Percentiles rank a stretch among this genome's conserved stretches.
Evolutionary conservation across 2,888 invertebrate species (phyloP).

Genomic region (Orthonychiurus folsomi): DNA sequence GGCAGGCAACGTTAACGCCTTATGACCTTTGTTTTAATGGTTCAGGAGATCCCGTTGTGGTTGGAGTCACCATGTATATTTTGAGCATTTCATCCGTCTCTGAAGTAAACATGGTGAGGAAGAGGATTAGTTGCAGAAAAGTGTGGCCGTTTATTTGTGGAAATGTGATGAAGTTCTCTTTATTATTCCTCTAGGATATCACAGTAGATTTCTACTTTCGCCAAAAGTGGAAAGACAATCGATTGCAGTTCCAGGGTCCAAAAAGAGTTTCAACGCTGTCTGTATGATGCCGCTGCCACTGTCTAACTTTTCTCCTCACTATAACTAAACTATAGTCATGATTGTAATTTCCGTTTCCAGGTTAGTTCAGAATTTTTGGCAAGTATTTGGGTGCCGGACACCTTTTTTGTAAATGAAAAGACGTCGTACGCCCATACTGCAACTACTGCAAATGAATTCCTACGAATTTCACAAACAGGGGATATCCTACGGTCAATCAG

Average conservation of each 20-base stretch:
- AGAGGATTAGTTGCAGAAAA: no score
- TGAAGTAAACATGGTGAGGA: slow-evolving; percentile 13
- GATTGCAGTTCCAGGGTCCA: slow-evolving; percentile 81
- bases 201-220: slow-evolving; percentile 98
- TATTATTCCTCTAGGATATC: slow-evolving; percentile 55
- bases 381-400: slow-evolving; percentile 96
- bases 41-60: slow-evolving; percentile 46
- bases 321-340: no score
- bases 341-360: background rate
- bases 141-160: no score
- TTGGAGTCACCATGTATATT: slow-evolving; percentile 52
- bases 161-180: background rate
- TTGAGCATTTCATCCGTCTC: slow-evolving; percentile 45
- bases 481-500: slow-evolving; percentile 92
- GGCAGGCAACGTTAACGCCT: no score
- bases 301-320: no score
- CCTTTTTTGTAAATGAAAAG: slow-evolving; percentile 99
- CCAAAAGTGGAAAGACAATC: slow-evolving; percentile 95
- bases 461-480: slow-evolving; percentile 89
- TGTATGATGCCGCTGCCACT: slow-evolving; percentile 49
- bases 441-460: slow-evolving; percentile 98
- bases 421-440: slow-evolving; percentile 99
- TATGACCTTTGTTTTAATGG: background rate
- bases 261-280: slow-evolving; percentile 81
- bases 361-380: slow-evolving; percentile 31